Percentiles rank a stretch among this genome's conserved stretches.
phyloP scores from a whole-genome alignment of 2,797 vertebrate species.

The Artibeus lituratus region DNA sequence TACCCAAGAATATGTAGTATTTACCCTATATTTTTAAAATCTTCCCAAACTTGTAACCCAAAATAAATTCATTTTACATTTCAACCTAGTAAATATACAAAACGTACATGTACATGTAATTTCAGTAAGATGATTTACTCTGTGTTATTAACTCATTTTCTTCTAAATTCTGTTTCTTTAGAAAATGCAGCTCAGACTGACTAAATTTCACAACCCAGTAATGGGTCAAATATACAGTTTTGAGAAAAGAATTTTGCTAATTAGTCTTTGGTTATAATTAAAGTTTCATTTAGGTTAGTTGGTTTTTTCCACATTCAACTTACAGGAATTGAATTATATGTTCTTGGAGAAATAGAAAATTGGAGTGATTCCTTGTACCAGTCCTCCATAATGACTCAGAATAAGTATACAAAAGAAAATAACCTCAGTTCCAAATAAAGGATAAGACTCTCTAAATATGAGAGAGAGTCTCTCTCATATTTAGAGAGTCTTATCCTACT shows the following conservation, averaged over 20 bases:
- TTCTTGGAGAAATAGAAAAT: not conserved
- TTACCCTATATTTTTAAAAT: constrained; percentile 8
- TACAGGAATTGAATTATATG: not conserved
- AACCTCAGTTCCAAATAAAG: not conserved
- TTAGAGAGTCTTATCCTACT: not conserved
- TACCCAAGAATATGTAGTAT: not conserved
- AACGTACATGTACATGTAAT: not conserved
- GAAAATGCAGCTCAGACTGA: not conserved
- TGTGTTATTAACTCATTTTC: not conserved
- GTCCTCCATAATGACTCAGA: not conserved
- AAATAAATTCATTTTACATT: constrained; percentile 15
- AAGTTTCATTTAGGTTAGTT: not conserved
- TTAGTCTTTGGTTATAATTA: not conserved
- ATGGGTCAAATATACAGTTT: not conserved
- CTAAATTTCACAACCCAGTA: not conserved
- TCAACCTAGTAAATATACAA: not conserved
- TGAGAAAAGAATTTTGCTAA: not conserved
- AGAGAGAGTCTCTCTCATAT: too few relatives aligned
- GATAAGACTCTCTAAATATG: not conserved
- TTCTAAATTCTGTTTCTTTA: not conserved
- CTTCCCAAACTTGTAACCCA: not conserved
- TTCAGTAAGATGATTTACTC: not conserved
- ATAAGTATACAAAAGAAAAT: not conserved
- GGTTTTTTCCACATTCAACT: not conserved
- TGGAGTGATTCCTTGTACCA: not conserved